phyloP scores from a whole-genome alignment of 2,113 vertebrate genomes.

The Anoplopoma fimbria region DNA sequence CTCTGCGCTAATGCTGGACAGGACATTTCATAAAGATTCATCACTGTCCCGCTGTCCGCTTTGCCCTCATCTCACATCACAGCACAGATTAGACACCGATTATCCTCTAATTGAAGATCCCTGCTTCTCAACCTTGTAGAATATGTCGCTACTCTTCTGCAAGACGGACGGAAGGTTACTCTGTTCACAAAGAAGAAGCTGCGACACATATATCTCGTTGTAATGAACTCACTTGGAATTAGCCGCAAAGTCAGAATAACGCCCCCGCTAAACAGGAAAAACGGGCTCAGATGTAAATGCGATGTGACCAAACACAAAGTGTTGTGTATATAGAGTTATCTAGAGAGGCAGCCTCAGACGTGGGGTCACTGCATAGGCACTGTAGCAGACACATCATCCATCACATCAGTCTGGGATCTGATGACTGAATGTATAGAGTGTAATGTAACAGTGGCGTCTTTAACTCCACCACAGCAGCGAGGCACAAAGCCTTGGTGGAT shows the following conservation, averaged over 20 bases:
- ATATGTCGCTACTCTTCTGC: constrained; percentile 58
- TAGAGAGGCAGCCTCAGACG: constrained; percentile 55
- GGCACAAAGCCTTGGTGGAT: constrained; percentile 55
- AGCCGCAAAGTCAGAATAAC: constrained; percentile 15
- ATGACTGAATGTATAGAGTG: constrained; percentile 67
- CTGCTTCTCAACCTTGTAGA: constrained; percentile 79
- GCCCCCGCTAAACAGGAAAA: constrained; percentile 18
- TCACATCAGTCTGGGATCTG: constrained; percentile 65
- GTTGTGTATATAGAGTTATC: constrained; percentile 60
- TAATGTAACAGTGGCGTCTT: constrained; percentile 59
- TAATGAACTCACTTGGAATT: constrained; percentile 32
- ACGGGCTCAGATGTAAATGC: constrained; percentile 17
- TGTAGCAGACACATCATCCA: constrained; percentile 65
- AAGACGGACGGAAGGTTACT: constrained; percentile 60
- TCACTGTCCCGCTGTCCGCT: constrained; percentile 81
- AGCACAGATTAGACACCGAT: constrained; percentile 81
- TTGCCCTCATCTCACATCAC: constrained; percentile 82
- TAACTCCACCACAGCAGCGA: constrained; percentile 51
- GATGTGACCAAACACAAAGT: constrained; percentile 41
- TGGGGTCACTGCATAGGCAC: constrained; percentile 59
- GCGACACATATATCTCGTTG: constrained; percentile 16
- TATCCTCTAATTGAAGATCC: constrained; percentile 82
- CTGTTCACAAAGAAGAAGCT: constrained; percentile 17
- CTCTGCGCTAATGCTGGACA: constrained; percentile 69
- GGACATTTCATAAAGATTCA: constrained; percentile 81